These are phyloP conservation scores for Halictus rubicundus DNA, from an alignment of 1,140 invertebrate genomes.

Conservation along the genomic window DNA sequence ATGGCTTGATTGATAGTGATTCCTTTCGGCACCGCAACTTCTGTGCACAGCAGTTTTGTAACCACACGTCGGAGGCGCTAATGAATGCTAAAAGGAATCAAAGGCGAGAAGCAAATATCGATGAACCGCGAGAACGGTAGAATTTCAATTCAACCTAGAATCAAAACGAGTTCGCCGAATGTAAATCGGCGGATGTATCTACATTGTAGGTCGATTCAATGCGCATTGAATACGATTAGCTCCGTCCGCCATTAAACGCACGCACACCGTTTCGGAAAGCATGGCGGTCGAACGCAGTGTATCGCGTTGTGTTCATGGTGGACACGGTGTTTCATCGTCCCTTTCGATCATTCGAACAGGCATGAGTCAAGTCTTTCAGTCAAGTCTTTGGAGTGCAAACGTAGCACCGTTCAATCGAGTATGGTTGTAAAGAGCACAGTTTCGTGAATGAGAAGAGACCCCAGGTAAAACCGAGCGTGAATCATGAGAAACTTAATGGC, in stretches of 20 bases:
- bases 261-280: too few species aligned
- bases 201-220: too few species aligned
- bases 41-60: too few species aligned
- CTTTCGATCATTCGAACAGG: not conserved
- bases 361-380: slow-evolving; percentile 13
- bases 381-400: slow-evolving; percentile 27
- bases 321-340: slow-evolving; percentile 14
- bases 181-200: too few species aligned
- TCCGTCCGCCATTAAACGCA: too few species aligned
- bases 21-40: too few species aligned
- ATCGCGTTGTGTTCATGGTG: too few species aligned
- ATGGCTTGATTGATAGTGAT: too few species aligned
- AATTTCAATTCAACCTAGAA: too few species aligned
- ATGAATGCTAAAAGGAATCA: not conserved
- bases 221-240: too few species aligned
- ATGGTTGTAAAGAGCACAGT: not conserved
- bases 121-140: not conserved
- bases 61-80: not conserved
- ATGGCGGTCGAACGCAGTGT: not conserved
- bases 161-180: too few species aligned
- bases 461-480: slow-evolving; percentile 3
- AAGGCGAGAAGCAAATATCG: not conserved
- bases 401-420: not conserved
- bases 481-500: not conserved
- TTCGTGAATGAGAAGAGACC: slow-evolving; percentile 39